Conservation (phyloP, 2,113 vertebrate genomes). For the Talpa occidentalis region DNA sequence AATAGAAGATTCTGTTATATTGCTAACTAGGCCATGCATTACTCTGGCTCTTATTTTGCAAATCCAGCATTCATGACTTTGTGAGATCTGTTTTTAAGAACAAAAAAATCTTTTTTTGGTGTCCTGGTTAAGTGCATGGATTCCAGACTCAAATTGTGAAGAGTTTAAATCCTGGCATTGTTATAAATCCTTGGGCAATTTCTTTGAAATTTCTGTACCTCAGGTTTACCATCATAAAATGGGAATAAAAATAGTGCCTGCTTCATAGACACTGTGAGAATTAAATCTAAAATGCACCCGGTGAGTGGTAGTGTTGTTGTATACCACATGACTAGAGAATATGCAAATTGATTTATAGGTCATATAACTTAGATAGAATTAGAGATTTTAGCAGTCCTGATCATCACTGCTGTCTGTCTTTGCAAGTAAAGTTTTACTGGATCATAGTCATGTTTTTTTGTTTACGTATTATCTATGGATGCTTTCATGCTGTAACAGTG, state of each 20-base stretch:
- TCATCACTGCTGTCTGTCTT: background rate
- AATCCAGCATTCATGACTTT: constrained; percentile 3
- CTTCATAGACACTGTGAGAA: background rate
- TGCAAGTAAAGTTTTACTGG: background rate
- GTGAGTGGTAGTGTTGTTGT: background rate
- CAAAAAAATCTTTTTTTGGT: background rate
- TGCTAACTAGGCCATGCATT: background rate
- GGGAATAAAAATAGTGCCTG: background rate
- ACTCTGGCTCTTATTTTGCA: constrained; percentile 36
- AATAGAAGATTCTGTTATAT: background rate
- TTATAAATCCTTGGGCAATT: constrained; percentile 35
- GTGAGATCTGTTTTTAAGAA: constrained; percentile 10
- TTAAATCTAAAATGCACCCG: background rate
- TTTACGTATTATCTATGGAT: background rate
- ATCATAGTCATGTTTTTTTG: background rate
- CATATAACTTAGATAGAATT: background rate
- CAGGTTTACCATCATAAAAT: constrained; percentile 39
- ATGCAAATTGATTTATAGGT: background rate
- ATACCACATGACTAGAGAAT: background rate
- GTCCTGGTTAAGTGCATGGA: background rate
- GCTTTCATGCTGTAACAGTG: background rate
- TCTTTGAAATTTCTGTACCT: background rate
- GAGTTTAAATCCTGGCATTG: constrained; percentile 21
- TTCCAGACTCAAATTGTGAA: background rate
- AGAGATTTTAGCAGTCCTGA: background rate